Evolutionary conservation across 2,888 invertebrate genomes (phyloP).

Genomic region (Athripsodes cinereus): DNA sequence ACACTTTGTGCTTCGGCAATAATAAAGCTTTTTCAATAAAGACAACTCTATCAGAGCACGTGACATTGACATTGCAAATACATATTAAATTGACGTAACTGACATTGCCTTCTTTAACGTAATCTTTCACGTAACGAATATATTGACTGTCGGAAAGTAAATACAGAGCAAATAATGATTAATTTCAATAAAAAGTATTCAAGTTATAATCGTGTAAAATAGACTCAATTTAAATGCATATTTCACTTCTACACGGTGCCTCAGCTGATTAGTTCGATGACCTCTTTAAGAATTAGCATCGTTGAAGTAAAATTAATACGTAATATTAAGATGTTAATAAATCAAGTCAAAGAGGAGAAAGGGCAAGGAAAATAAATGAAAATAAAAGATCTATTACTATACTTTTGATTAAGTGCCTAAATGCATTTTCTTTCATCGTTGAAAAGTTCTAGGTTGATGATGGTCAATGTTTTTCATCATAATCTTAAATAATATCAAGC

Average conservation of each 20-base stretch:
- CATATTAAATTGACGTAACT: slow-evolving; percentile 12
- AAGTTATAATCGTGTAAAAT: too few relatives aligned
- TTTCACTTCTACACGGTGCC: neutral
- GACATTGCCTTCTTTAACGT: slow-evolving; percentile 5
- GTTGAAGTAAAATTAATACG: neutral
- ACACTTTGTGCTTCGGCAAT: too few relatives aligned
- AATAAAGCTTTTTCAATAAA: too few relatives aligned
- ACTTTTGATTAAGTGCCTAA: neutral
- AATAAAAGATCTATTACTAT: neutral
- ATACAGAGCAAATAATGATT: too few relatives aligned
- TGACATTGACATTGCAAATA: slow-evolving; percentile 25
- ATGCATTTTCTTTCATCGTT: neutral
- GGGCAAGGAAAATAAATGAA: neutral
- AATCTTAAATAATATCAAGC: too few relatives aligned
- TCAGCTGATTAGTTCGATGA: slow-evolving; percentile 1
- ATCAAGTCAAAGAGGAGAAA: neutral
- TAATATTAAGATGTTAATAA: neutral
- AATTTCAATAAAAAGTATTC: neutral
- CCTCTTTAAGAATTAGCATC: neutral
- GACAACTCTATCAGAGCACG: slow-evolving; percentile 21
- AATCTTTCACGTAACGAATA: neutral
- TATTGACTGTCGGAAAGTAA: neutral
- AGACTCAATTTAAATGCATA: neutral
- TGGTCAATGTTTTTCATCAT: neutral
- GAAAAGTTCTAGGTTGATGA: slow-evolving; percentile 2